Percentiles rank a stretch among this genome's conserved stretches.
Evolutionary conservation across 2,797 vertebrate species (phyloP).

Genomic region (Pyrocephalus nanus): DNA sequence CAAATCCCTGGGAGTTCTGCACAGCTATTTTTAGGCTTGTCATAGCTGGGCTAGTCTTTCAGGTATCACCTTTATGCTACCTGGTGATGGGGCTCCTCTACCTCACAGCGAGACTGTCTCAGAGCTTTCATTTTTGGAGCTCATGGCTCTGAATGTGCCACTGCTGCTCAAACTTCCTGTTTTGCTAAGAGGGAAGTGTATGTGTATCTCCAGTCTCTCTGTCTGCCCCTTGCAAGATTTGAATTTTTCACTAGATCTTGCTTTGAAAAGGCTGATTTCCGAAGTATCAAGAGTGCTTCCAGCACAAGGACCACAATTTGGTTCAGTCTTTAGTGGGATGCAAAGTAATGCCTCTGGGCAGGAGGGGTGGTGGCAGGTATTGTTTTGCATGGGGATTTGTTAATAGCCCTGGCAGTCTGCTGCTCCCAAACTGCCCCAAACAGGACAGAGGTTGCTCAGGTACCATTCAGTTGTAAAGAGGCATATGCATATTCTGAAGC

Average conservation of each 20-base stretch:
- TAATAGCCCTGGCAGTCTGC: neutral
- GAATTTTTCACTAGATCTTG: neutral
- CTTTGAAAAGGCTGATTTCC: constrained; percentile 10
- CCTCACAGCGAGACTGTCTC: neutral
- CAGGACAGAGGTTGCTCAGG: neutral
- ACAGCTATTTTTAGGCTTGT: neutral
- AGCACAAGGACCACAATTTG: neutral
- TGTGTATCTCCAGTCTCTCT: neutral
- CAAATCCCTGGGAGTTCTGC: neutral
- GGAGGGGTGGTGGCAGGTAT: neutral
- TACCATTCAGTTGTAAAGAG: constrained; percentile 47
- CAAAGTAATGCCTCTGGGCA: neutral
- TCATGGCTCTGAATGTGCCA: neutral
- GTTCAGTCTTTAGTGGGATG: neutral
- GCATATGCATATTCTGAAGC: constrained; percentile 25
- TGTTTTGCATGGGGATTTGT: constrained; percentile 40
- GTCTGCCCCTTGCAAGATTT: neutral
- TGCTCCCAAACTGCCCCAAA: neutral
- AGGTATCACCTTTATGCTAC: neutral
- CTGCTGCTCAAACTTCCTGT: neutral
- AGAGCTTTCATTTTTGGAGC: neutral
- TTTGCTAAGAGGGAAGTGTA: neutral
- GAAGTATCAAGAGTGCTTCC: neutral
- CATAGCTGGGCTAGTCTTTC: neutral
- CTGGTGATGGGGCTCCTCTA: neutral